phyloP scores from a whole-genome alignment of 2,888 invertebrate species.

The Oithona nana region DNA sequence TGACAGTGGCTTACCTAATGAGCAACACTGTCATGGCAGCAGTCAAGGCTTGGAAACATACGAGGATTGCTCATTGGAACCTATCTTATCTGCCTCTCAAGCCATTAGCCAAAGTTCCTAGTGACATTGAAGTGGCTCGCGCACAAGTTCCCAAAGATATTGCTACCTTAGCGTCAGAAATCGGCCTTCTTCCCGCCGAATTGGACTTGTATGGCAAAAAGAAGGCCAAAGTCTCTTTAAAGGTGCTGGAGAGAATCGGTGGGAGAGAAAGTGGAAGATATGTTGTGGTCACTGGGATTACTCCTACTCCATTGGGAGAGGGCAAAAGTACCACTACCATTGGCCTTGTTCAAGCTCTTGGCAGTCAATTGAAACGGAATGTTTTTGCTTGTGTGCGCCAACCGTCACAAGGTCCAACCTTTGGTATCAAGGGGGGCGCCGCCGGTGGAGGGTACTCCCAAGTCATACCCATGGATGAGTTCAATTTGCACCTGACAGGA shows the following conservation, averaged over 20 bases:
- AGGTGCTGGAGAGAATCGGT: slow-evolving; percentile 51
- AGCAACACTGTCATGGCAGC: slow-evolving; percentile 79
- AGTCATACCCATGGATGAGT: slow-evolving; percentile 96
- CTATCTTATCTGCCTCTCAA: slow-evolving; percentile 45
- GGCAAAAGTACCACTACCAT: slow-evolving; percentile 92
- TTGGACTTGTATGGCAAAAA: slow-evolving; percentile 74
- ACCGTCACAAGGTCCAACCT: slow-evolving; percentile 96
- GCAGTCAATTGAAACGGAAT: slow-evolving; percentile 62
- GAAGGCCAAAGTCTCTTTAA: slow-evolving; percentile 79
- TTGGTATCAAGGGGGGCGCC: slow-evolving; percentile 94
- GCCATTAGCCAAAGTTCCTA: slow-evolving; percentile 22
- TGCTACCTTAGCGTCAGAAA: slow-evolving; percentile 51
- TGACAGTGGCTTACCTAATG: slow-evolving; percentile 64
- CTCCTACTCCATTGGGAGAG: slow-evolving; percentile 96
- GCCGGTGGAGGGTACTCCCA: slow-evolving; percentile 93
- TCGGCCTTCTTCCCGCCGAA: slow-evolving; percentile 59
- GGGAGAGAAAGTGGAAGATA: slow-evolving; percentile 25
- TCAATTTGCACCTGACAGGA: slow-evolving; percentile 90
- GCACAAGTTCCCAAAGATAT: slow-evolving; percentile 73
- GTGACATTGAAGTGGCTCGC: slow-evolving; percentile 71
- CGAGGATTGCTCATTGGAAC: slow-evolving; percentile 44
- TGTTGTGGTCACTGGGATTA: slow-evolving; percentile 40
- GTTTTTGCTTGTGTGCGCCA: slow-evolving; percentile 85
- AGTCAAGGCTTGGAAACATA: not conserved
- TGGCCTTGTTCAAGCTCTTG: slow-evolving; percentile 77